Evolutionary conservation across 2,888 invertebrate genomes (phyloP).

Genomic region (Caenorhabditis zanzibari): DNA sequence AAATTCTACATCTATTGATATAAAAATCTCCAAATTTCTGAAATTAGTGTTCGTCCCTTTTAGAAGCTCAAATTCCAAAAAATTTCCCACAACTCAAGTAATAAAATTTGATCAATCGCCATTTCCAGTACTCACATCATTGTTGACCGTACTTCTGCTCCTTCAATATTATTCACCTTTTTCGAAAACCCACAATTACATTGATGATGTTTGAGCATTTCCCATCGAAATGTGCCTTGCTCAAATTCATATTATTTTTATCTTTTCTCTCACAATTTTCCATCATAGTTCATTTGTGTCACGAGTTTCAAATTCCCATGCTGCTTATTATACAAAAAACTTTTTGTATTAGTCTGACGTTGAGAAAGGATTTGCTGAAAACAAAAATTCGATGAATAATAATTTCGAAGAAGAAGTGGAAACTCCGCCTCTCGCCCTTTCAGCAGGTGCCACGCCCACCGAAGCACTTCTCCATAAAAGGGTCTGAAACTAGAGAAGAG

Average conservation of each 20-base stretch:
- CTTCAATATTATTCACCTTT: neutral
- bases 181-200: neutral
- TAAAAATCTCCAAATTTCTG: no score
- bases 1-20: no score
- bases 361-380: neutral
- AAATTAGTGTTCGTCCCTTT: no score
- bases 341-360: constrained; percentile 8
- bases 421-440: neutral
- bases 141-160: neutral
- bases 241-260: constrained; percentile 11
- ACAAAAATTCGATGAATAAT: constrained; percentile 1
- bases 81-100: no score
- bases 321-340: constrained; percentile 7
- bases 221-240: constrained; percentile 1
- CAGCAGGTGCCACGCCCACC: neutral
- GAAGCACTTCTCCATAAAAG: neutral
- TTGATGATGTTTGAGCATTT: constrained; percentile 13
- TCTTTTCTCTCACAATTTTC: constrained; percentile 5
- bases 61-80: no score
- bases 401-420: neutral
- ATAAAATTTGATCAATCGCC: neutral
- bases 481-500: neutral
- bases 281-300: constrained; percentile 30
- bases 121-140: constrained; percentile 1
- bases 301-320: constrained; percentile 18